A percentile compares a stretch with the other conserved stretches of the same genome.
phyloP scores from a whole-genome alignment of 2,113 vertebrate species.

The Ctenomys sociabilis region DNA sequence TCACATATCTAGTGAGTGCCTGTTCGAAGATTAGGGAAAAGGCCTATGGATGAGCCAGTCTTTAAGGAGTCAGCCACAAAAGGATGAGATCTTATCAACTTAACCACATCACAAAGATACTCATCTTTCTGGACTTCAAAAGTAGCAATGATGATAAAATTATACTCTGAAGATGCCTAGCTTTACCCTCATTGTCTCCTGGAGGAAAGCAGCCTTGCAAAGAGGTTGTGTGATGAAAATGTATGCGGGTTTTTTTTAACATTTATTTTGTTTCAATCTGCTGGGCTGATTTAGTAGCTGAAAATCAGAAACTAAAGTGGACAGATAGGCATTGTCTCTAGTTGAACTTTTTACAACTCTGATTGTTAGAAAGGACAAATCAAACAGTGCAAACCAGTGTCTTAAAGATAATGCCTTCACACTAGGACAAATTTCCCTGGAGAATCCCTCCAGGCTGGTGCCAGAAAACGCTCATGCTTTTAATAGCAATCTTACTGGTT shows the following conservation, averaged over 20 bases:
- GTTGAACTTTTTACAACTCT: conserved; percentile 44
- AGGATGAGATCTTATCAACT: not conserved
- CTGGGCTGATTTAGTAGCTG: conserved; percentile 18
- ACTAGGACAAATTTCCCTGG: not conserved
- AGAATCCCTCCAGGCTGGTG: not conserved
- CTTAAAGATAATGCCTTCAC: conserved; percentile 37
- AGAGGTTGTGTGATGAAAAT: not conserved
- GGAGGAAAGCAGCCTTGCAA: not conserved
- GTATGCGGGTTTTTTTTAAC: not conserved
- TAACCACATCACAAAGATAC: not conserved
- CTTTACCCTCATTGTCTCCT: not conserved
- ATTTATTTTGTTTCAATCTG: conserved; percentile 4
- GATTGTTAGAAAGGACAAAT: conserved; percentile 17
- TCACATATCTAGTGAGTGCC: not conserved
- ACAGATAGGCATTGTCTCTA: not conserved
- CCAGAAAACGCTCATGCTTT: conserved; percentile 11
- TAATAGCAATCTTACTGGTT: not conserved
- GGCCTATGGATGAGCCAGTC: not conserved
- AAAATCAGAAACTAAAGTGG: conserved; percentile 21
- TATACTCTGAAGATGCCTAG: not conserved
- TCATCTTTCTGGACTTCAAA: conserved; percentile 23
- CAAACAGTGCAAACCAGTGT: not conserved
- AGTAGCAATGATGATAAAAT: not conserved
- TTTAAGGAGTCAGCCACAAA: conserved; percentile 10
- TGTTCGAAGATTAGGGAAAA: not conserved